Percentiles rank a stretch among this genome's conserved stretches.
Evolutionary conservation across 2,113 vertebrate genomes (phyloP).

Genomic region (Oryzias melastigma): DNA sequence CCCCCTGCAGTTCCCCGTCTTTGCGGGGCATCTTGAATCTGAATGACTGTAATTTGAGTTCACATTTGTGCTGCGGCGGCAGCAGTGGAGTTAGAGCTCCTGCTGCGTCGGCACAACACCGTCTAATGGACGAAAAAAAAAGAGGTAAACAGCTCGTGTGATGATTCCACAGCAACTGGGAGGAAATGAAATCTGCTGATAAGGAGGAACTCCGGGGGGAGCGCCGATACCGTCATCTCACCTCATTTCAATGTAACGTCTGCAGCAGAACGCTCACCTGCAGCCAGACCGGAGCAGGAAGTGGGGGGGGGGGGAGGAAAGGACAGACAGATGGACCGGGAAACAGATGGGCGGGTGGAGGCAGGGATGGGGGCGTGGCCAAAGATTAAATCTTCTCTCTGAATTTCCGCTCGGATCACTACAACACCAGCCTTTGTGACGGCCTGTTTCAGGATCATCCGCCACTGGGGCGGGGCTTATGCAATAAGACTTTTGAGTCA

Average conservation of each 20-base stretch:
- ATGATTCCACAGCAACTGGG: not conserved
- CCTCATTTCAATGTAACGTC: conserved; percentile 11
- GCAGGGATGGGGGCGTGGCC: conserved; percentile 43
- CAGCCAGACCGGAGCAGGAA: not conserved
- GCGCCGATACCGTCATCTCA: not conserved
- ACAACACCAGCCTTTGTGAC: conserved; percentile 20
- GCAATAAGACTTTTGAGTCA: not conserved
- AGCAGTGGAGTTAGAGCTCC: not conserved
- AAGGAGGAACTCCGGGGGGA: not conserved
- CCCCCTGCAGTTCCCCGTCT: not conserved
- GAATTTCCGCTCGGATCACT: conserved; percentile 26
- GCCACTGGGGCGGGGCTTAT: conserved; percentile 4
- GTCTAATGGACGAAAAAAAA: not conserved
- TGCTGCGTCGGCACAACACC: not conserved
- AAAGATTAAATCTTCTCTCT: conserved; percentile 55
- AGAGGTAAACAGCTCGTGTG: not conserved
- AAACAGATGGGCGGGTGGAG: conserved; percentile 42
- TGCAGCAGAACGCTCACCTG: not conserved
- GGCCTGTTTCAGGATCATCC: conserved; percentile 36
- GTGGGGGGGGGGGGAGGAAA: not conserved
- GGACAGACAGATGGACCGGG: conserved; percentile 43
- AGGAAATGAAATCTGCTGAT: conserved; percentile 13
- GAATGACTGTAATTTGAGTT: conserved; percentile 19
- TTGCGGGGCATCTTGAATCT: not conserved
- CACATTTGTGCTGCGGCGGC: conserved; percentile 7